These are phyloP conservation scores for Drosophila orena DNA, from an alignment of 1,140 invertebrate species.

Conservation along the genomic window DNA sequence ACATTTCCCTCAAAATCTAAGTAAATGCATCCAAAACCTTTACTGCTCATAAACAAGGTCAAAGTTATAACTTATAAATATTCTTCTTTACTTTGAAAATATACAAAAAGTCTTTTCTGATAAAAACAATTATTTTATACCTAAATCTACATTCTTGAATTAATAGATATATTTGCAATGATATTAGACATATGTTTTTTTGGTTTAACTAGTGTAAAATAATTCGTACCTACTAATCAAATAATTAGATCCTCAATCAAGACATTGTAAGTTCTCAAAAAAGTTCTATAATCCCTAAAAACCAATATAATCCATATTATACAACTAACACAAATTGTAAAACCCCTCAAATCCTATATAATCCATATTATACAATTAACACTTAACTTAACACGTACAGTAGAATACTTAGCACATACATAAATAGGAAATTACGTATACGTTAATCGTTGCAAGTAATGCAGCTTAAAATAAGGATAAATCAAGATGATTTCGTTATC, in stretches of 20 bases:
- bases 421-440: slow-evolving; percentile 56
- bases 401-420: slow-evolving; percentile 70
- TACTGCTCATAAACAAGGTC: too few species aligned
- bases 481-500: slow-evolving; percentile 27
- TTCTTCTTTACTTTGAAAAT: too few species aligned
- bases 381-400: slow-evolving; percentile 58
- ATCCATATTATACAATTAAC: slow-evolving; percentile 38
- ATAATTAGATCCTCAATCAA: neutral
- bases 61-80: too few species aligned
- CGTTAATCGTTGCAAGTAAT: slow-evolving; percentile 44
- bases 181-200: neutral
- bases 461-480: slow-evolving; percentile 60
- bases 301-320: slow-evolving; percentile 14
- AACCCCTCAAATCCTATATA: neutral
- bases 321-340: slow-evolving; percentile 15
- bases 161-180: too few species aligned
- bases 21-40: too few species aligned
- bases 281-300: neutral
- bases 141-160: too few species aligned
- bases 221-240: neutral
- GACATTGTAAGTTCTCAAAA: too few species aligned
- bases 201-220: neutral
- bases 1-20: neutral
- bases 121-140: too few species aligned
- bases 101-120: too few species aligned